Base-by-base conservation (phyloP, 2,888 invertebrate species). In the Nemotelus nigrinus region DNA sequence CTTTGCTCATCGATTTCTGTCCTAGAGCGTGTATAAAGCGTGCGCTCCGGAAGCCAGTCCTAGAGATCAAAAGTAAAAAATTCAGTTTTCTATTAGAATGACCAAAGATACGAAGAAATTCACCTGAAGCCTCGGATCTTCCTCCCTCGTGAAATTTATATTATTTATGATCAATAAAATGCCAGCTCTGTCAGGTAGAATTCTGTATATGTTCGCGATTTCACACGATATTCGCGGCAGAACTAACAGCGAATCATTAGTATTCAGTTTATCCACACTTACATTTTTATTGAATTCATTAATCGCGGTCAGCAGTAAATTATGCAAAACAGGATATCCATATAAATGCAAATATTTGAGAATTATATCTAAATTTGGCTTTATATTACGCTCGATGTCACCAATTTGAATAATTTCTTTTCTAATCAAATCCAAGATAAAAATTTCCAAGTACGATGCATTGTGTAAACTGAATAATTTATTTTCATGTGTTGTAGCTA, bases 131-230 rank as follows among this genome's bases (percentile, higher is more conserved):
- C 82, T 81, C 0, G 82, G 81, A 78, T 81, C 80, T 2, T 79
- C 77, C 2, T 85, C 79, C n/a, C 79, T 80, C 78, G 83, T 79
- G 72, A 87, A 87, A 0, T 57, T 8, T 25, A 81, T 80, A 80
- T 87, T 86, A 81, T 86, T 87, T 48, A 87, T 85, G 41, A 87
- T 86, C 3, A 87, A 79, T 43, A 84, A 68, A 78, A 83, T 83
- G 3, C 87, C 87, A 3, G 86, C 86, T 2, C 74, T 80, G 3
- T 83, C 79, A 1, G 77, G 81, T 0, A 77, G 80, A n/a, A 86
- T 81, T 3, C 78, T 68, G 77, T 85, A 82, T 10, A 80, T 82
- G 43, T 83, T 80, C 39, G 60, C 45, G 2, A 45, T 53, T 8
- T 76, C 65, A 48, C n/a, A 43, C 5, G 72, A 58, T 43, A 6